Evolutionary conservation across 2,113 vertebrate species (phyloP).

Genomic region (Scortum barcoo): DNA sequence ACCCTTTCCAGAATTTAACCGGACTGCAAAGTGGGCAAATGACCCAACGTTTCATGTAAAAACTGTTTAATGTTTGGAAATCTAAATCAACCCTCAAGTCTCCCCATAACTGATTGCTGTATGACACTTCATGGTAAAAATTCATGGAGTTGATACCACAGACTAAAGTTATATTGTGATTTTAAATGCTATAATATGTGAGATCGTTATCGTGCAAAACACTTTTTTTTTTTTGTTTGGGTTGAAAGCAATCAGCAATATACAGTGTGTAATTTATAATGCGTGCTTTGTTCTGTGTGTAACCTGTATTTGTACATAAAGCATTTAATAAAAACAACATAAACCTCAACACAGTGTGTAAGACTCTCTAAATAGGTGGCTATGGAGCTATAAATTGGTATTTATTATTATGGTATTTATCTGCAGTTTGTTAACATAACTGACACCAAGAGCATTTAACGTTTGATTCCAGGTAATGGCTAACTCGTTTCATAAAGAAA

Average conservation of each 20-base stretch:
- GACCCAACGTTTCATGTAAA: constrained; percentile 5
- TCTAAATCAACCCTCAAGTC: constrained; percentile 76
- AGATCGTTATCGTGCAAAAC: constrained; percentile 93
- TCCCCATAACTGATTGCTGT: constrained; percentile 83
- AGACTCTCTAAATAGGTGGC: constrained; percentile 98
- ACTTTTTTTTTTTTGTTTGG: constrained; percentile 87
- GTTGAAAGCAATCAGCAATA: constrained; percentile 91
- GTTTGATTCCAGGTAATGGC: constrained; percentile 91
- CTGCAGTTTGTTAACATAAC: constrained; percentile 93
- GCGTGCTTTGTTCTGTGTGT: constrained; percentile 97
- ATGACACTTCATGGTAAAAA: constrained; percentile 86
- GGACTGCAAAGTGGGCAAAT: constrained; percentile 31
- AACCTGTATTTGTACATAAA: constrained; percentile 99
- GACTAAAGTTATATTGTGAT: constrained; percentile 90
- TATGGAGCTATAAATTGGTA: constrained; percentile 64
- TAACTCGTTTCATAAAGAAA: constrained; percentile 91
- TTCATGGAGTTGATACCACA: constrained; percentile 79
- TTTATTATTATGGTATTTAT: no score
- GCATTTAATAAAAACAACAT: constrained; percentile 92
- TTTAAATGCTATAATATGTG: constrained; percentile 91
- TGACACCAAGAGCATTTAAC: constrained; percentile 88
- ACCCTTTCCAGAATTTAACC: constrained; percentile 14
- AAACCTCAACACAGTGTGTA: constrained; percentile 96
- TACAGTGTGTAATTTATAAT: constrained; percentile 91
- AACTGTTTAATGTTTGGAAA: constrained; percentile 50